Evolutionary conservation across 2,113 vertebrate genomes (phyloP).

Genomic region (Trematocara stigmaticum): DNA sequence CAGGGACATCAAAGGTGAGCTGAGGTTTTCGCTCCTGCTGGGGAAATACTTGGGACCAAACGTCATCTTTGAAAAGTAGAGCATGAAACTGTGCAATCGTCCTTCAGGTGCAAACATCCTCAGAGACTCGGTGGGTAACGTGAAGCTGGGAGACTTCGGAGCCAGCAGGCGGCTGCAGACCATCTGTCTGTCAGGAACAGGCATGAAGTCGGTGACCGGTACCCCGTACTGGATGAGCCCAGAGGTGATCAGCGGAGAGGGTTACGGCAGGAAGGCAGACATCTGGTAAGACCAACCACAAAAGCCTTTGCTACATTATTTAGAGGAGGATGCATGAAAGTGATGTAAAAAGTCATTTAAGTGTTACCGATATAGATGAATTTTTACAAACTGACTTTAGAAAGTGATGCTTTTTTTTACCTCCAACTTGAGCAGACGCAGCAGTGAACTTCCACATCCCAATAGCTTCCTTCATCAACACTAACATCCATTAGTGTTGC

Average conservation of each 20-base stretch:
- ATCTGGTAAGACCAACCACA: conserved; percentile 81
- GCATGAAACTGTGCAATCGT: not conserved
- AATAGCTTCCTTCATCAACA: not conserved
- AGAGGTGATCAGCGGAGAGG: conserved; percentile 97
- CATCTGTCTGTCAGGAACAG: conserved; percentile 95
- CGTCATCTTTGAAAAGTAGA: not conserved
- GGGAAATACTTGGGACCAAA: not conserved
- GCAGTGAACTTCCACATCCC: not conserved
- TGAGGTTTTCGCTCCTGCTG: not conserved
- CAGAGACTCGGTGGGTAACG: conserved; percentile 92
- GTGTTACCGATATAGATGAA: not conserved
- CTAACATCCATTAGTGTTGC: not conserved
- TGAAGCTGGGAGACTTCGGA: conserved; percentile 98
- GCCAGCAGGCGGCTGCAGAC: conserved; percentile 96
- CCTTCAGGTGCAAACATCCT: conserved; percentile 95
- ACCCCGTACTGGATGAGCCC: conserved; percentile 99
- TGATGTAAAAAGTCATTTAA: not conserved
- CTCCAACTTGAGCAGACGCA: not conserved
- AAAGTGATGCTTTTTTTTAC: not conserved
- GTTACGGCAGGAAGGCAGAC: conserved; percentile 96
- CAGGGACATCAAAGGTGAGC: conserved; percentile 95
- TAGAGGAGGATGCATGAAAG: not conserved
- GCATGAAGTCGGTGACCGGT: conserved; percentile 96
- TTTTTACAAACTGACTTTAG: not conserved
- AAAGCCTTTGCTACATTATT: not conserved